Evolutionary conservation across 2,113 vertebrate genomes (phyloP).

Genomic region (Charina bottae): DNA sequence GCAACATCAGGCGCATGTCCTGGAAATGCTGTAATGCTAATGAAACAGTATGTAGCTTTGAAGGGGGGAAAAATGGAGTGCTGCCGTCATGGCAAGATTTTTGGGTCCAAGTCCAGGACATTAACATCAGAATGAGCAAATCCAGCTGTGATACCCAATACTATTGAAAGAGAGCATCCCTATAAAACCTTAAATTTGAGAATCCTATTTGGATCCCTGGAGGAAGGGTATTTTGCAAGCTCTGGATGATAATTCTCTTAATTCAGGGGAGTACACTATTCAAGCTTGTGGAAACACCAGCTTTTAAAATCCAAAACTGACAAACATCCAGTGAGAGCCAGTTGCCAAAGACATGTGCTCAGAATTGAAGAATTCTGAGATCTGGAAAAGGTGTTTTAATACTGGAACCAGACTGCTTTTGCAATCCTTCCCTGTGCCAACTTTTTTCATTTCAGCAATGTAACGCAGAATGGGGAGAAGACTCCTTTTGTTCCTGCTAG

Average conservation of each 20-base stretch:
- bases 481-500: not conserved
- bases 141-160: not conserved
- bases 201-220: not conserved
- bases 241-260: constrained; percentile 15
- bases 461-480: not conserved
- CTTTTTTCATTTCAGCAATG: not conserved
- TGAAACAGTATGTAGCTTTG: not conserved
- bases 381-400: not conserved
- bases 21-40: not conserved
- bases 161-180: not conserved
- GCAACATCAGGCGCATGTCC: not conserved
- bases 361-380: not conserved
- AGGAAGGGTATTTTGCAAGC: not conserved
- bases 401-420: not conserved
- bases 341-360: not conserved
- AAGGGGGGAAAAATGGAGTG: not conserved
- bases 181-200: not conserved
- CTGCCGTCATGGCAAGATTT: not conserved
- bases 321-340: not conserved
- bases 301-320: not conserved
- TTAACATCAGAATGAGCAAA: not conserved
- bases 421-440: not conserved
- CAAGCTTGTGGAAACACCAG: not conserved
- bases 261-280: not conserved
- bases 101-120: not conserved